phyloP scores from a whole-genome alignment of 2,888 invertebrate species.

The Eristalinus sepulchralis region DNA sequence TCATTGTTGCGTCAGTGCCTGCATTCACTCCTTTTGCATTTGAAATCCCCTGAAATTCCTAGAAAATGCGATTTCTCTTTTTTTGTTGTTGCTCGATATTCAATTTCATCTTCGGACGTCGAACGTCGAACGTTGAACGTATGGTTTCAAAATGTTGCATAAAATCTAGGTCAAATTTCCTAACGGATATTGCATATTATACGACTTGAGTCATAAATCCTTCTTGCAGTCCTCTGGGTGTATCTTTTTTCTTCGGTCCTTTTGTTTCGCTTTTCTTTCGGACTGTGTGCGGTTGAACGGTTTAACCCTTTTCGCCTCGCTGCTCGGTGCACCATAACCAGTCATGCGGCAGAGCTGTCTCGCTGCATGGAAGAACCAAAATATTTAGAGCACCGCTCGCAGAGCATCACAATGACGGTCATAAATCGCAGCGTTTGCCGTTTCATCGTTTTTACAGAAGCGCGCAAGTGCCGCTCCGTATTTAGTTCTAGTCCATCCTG shows the following conservation, averaged over 20 bases:
- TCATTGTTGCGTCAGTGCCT: not conserved
- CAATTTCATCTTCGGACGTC: not conserved
- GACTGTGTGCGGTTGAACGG: constrained; percentile 53
- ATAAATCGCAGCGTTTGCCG: constrained; percentile 49
- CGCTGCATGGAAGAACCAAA: constrained; percentile 72
- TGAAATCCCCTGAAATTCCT: constrained; percentile 20
- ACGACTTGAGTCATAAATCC: constrained; percentile 62
- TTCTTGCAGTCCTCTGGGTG: constrained; percentile 6
- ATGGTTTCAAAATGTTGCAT: constrained; percentile 26
- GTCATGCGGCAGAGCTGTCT: constrained; percentile 2
- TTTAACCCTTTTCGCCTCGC: constrained; percentile 60
- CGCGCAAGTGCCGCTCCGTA: constrained; percentile 41
- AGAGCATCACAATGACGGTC: constrained; percentile 66
- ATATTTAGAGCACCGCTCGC: constrained; percentile 76
- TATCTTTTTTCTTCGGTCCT: not conserved
- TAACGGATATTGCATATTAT: constrained; percentile 54
- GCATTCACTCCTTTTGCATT: constrained; percentile 41
- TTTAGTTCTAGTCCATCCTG: constrained; percentile 29
- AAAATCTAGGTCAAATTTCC: constrained; percentile 64
- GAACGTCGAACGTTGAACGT: not conserved
- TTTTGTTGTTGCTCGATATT: not conserved
- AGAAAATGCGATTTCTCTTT: constrained; percentile 48
- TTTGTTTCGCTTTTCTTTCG: not conserved
- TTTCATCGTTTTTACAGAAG: constrained; percentile 27
- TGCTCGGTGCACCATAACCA: constrained; percentile 9